These are phyloP conservation scores for Torymus tubicola DNA, from an alignment of 2,888 invertebrate species.

Conservation along the genomic window DNA sequence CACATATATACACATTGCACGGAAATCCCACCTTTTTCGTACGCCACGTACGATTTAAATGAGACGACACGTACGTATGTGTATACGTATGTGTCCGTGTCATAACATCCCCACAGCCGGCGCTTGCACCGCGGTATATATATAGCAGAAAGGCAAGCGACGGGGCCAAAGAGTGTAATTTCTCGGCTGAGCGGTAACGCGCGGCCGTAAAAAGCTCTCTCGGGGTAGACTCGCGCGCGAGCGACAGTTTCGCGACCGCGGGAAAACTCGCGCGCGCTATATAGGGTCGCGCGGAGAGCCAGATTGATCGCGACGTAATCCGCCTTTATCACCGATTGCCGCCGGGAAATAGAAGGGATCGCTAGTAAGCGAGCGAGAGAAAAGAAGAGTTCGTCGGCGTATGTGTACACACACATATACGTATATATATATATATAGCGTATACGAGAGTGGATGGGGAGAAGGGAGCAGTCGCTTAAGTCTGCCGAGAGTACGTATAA, in stretches of 20 bases:
- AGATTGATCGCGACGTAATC: constrained; percentile 51
- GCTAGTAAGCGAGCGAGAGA: background rate
- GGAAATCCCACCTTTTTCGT: too few relatives aligned
- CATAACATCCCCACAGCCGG: too few relatives aligned
- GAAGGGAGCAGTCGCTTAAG: constrained; percentile 19
- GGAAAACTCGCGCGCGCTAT: background rate
- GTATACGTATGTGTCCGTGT: too few relatives aligned
- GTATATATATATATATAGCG: too few relatives aligned
- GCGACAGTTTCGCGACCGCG: constrained; percentile 22
- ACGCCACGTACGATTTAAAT: too few relatives aligned
- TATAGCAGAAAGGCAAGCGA: too few relatives aligned
- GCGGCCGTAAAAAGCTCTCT: too few relatives aligned
- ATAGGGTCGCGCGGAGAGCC: background rate
- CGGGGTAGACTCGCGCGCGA: background rate
- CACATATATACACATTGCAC: too few relatives aligned
- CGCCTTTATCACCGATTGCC: constrained; percentile 44
- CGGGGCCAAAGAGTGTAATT: constrained; percentile 17
- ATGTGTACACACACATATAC: background rate
- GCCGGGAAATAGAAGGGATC: constrained; percentile 14
- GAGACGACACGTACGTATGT: too few relatives aligned
- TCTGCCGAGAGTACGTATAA: constrained; percentile 41
- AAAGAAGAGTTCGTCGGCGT: background rate
- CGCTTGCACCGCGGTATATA: too few relatives aligned
- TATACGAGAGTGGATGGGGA: background rate
- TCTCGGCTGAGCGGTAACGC: constrained; percentile 4